Base-by-base conservation (phyloP, 2,888 invertebrate genomes). In the Microplitis manilae region DNA sequence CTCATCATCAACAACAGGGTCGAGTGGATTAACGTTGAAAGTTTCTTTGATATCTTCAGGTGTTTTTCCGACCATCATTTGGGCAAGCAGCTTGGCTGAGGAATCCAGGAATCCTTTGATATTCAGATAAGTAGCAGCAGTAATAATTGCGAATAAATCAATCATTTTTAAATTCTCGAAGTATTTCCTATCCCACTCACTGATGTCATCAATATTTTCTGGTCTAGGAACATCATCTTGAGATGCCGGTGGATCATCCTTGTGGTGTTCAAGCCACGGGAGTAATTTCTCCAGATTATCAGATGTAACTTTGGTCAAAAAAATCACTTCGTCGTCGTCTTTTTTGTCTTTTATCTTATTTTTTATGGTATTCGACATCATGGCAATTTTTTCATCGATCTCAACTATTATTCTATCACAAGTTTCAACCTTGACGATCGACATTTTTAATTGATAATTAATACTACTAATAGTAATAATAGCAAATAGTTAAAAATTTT, bases 31-130 rank as follows among this genome's bases (percentile, higher is more conserved):
- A 50, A 8, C 1, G 88, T 98, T 98, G 89, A 98, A 98, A 0
- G 97, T 98, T 89, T 97, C 97, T 8, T 98, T 94, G 80, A 98
- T 98, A 89, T 98, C 98, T 86, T 98, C 98, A 0, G 98, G 97
- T n/a, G 97, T 97, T 88, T 98, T 98, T 13, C 98, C 98, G 90
- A 98, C 98, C 85, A 98, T 98, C 98, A 98, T 98, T 89, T 98
- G 98, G 6, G 98, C 98, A 71, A 98, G 30, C 4, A 30, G 30
- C 2, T 30, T 30, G 30, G 30, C 2, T 30, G 30, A 30, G 30
- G 2, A 4, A 2, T 99, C 98, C 85, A 99, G 91, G 77, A 99
- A 92, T 1, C 98, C 97, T 88, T 97, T 96, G 81, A 98, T 98
- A 87, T 98, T 98, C 86, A 99, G 92, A 89, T 98, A 98, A 90